Base-by-base conservation (phyloP, 2,113 vertebrate species). In the Pygoscelis antarcticus region DNA sequence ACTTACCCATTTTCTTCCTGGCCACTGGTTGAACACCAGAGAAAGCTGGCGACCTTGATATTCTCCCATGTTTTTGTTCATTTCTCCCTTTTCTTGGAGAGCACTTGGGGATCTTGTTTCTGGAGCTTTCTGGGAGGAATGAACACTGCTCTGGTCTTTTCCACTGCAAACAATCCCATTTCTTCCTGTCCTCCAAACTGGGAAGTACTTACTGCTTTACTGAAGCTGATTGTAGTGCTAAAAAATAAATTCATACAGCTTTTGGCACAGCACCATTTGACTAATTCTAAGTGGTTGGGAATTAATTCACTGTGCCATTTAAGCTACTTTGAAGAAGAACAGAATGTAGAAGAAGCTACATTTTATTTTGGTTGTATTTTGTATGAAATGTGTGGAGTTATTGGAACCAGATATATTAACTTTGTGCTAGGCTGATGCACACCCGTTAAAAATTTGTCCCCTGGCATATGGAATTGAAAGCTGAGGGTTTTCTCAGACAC, bases 311-410 rank as follows among this genome's bases (percentile, higher is more conserved):
- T 83, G 60, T 95, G 71, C 60, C 66, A 57, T 72, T 87, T 75
- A 46, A 92, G 9, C 55, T 74, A 66, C 79, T 93, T 94, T 92
- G 70, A 92, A 92, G 87, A 69, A 80, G 27, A 91, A 58, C 75
- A 47, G 5, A 42, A 42, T 42, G 42, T 42, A 16, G 42, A 42
- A 42, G 42, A 42, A 42, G 57, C 68, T 87, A n/a, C 1, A 1
- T 51, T 90, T 89, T 85, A 49, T 84, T 95, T 91, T 89, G 30
- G 25, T 89, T 95, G 68, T 80, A 65, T 92, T 89, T 96, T 80
- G 46, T 80, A n/a, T 65, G 51, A 87, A 92, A 72, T 61, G 5
- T 77, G 51, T 90, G 44, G 40, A 23, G 47, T 78, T 93, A 57
- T 66, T 96, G 49, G 66, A 95, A 92, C 34, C 77, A 93, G 40